These are phyloP conservation scores for Armadillidium nasatum DNA, from an alignment of 1,140 invertebrate species.

Conservation along the genomic window DNA sequence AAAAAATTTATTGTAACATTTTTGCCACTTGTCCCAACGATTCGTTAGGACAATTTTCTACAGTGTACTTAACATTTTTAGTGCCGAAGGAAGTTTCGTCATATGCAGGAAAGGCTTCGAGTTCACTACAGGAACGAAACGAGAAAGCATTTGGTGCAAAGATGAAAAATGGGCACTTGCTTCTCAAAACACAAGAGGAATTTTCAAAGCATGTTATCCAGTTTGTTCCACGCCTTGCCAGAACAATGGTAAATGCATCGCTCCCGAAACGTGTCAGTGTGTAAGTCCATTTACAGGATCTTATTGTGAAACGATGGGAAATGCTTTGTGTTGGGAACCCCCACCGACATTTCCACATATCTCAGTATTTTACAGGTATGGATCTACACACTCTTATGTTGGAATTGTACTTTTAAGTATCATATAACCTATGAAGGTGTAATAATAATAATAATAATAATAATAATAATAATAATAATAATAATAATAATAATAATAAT, in stretches of 20 bases:
- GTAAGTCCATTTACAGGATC: slow-evolving; percentile 21
- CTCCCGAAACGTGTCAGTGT: slow-evolving; percentile 22
- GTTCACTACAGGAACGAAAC: neutral
- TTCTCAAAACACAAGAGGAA: neutral
- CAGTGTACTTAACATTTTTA: neutral
- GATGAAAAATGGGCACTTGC: slow-evolving; percentile 18
- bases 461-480: too few species aligned
- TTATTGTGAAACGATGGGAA: slow-evolving; percentile 9
- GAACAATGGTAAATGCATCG: slow-evolving; percentile 21
- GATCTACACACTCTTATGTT: too few species aligned
- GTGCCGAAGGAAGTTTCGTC: slow-evolving; percentile 1
- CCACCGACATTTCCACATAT: neutral
- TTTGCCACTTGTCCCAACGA: too few species aligned
- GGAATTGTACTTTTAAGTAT: too few species aligned
- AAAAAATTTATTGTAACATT: too few species aligned
- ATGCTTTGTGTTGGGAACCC: slow-evolving; percentile 3
- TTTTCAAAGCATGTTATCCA: slow-evolving; percentile 19
- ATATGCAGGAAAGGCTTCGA: slow-evolving; percentile 20
- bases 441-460: too few species aligned
- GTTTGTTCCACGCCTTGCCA: slow-evolving; percentile 14
- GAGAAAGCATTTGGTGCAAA: slow-evolving; percentile 27
- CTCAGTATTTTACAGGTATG: neutral
- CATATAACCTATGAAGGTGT: too few species aligned
- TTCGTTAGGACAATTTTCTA: too few species aligned
- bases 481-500: too few species aligned